Base-by-base conservation (phyloP, 1,140 invertebrate species). In the Dendroctonus ponderosae region DNA sequence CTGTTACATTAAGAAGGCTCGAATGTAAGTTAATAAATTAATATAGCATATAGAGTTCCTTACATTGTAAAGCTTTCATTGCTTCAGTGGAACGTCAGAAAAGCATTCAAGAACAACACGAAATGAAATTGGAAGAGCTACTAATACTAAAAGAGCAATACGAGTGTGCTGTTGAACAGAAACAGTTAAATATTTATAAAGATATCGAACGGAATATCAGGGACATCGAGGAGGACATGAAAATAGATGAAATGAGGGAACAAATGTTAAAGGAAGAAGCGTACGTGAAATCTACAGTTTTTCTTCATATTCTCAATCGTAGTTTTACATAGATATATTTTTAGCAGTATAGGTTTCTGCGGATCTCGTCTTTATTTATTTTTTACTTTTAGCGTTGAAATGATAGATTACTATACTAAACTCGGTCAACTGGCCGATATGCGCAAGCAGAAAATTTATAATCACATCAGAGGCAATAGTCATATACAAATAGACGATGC, bases 341-440 rank as follows among this genome's bases (percentile, higher is more conserved):
- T 26, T 26, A 26, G 26, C 26, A 26, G 26, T 26, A 26, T 46
- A 11, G 44, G 44, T 46, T 1, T 46, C 12, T 9, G 44, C 4
- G 44, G 26, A 26, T 46, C 44, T 14, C 4, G 0, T 46, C 3
- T 46, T 46, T 46, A 2, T 44, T 58, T 6, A 57, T 43, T 26
- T 61, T 26, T 15, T 12, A 46, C 63, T 73, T 75, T 61, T 41
- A 77, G 75, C 5, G 64, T 60, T 12, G 66, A 74, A 56, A 62
- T 77, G 51, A 75, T 76, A 7, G 70, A 74, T 12, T 77, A 75
- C 69, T 77, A 77, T 51, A 50, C 70, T 8, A 41, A 76, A 37
- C 44, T 77, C 40, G 68, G 56, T 42, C 60, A 72, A 66, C 59
- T 65, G 11, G 57, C 71, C 5, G 73, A 75, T 6, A 49, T 61